phyloP scores from a whole-genome alignment of 2,888 invertebrate genomes.

The Xylota sylvarum region DNA sequence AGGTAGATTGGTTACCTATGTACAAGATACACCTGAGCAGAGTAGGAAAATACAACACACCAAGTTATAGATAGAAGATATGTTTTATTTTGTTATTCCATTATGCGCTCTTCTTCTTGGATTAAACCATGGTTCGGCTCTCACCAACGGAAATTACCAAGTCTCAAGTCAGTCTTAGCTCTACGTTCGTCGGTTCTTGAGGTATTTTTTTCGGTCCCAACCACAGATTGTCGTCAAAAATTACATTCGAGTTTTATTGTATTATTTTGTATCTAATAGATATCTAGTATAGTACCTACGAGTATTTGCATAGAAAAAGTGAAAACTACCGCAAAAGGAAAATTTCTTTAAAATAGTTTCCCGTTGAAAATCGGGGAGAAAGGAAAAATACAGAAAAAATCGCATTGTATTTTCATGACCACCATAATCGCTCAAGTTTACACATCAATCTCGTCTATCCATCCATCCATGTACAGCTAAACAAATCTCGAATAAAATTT shows the following conservation, averaged over 20 bases:
- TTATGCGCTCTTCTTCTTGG: constrained; percentile 48
- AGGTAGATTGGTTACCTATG: constrained; percentile 73
- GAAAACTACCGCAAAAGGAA: constrained; percentile 50
- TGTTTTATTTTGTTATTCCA: constrained; percentile 8
- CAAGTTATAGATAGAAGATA: constrained; percentile 7
- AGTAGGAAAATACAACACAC: constrained; percentile 53
- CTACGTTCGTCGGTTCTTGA: constrained; percentile 65
- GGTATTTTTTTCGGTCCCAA: constrained; percentile 6
- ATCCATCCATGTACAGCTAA: constrained; percentile 35
- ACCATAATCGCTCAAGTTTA: neutral
- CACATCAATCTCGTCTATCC: neutral
- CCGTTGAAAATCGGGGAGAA: constrained; percentile 28
- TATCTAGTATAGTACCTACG: constrained; percentile 18
- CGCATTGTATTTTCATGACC: constrained; percentile 29
- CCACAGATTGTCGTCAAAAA: neutral
- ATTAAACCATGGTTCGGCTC: constrained; percentile 16
- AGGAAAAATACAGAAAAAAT: constrained; percentile 23
- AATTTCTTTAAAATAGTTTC: neutral
- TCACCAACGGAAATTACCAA: constrained; percentile 24
- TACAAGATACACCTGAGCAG: constrained; percentile 75
- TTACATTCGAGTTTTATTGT: constrained; percentile 11
- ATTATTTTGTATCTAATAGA: constrained; percentile 25
- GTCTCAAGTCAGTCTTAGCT: constrained; percentile 61
- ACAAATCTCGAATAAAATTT: constrained; percentile 32
- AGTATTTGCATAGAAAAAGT: constrained; percentile 53